Conservation (phyloP, 2,888 invertebrate species). For the Nipponacmea schrenckii region DNA sequence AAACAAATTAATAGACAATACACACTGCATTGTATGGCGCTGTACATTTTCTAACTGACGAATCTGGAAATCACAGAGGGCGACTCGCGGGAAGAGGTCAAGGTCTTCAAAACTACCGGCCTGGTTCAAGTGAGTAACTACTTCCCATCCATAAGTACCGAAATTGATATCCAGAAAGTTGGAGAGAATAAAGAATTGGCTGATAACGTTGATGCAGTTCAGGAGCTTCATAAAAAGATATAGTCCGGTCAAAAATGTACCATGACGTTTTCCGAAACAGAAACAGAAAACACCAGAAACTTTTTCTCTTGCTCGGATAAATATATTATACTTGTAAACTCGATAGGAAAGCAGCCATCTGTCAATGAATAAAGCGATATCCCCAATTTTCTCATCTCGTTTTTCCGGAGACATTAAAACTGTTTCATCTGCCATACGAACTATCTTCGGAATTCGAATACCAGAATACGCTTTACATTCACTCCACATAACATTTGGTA, state of each 20-base stretch:
- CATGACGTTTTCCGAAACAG: conserved; percentile 55
- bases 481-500: conserved; percentile 40
- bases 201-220: conserved; percentile 59
- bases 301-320: conserved; percentile 47
- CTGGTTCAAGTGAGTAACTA: conserved; percentile 29
- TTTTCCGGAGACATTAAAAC: conserved; percentile 27
- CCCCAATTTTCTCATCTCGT: conserved; percentile 24
- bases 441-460: conserved; percentile 36
- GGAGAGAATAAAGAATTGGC: conserved; percentile 61
- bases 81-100: conserved; percentile 43
- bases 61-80: conserved; percentile 60
- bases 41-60: conserved; percentile 57
- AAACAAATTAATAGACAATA: conserved; percentile 59
- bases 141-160: conserved; percentile 56
- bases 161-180: conserved; percentile 57
- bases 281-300: conserved; percentile 50
- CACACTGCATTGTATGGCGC: conserved; percentile 56
- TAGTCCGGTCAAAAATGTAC: conserved; percentile 59
- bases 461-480: conserved; percentile 33
- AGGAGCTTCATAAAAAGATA: conserved; percentile 61
- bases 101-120: conserved; percentile 30
- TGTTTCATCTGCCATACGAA: conserved; percentile 36
- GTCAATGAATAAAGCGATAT: conserved; percentile 33
- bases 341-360: conserved; percentile 34
- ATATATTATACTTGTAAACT: conserved; percentile 44